A percentile compares a stretch with the other conserved stretches of the same genome.
Evolutionary conservation across 1,140 invertebrate genomes (phyloP).

Genomic region (Drosophila pseudoobscura): DNA sequence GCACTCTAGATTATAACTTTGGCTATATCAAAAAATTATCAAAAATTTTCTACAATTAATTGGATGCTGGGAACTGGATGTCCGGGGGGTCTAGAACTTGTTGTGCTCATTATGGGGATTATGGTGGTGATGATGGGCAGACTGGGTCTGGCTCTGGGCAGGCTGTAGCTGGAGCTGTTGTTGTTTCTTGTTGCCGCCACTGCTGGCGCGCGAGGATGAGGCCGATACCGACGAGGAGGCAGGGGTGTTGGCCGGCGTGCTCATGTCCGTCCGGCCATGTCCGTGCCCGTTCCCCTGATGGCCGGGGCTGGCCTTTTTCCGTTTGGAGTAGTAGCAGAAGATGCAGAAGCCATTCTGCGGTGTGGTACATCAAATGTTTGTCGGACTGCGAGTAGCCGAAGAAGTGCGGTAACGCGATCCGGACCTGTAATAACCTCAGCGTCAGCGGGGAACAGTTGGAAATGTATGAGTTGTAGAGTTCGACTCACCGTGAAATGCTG

Average conservation of each 20-base stretch:
- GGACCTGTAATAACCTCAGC: conserved; percentile 44
- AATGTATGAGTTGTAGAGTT: not conserved
- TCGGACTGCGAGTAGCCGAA: conserved; percentile 77
- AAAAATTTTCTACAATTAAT: conserved; percentile 52
- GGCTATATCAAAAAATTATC: conserved; percentile 67
- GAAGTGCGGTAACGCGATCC: conserved; percentile 77
- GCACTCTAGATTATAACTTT: conserved; percentile 50
- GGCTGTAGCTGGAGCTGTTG: conserved; percentile 29
- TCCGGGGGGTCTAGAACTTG: conserved; percentile 40
- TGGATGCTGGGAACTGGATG: not conserved
- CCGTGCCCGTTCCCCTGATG: not conserved
- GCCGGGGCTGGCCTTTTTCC: conserved; percentile 43
- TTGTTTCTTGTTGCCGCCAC: conserved; percentile 48
- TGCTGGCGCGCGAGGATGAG: conserved; percentile 64
- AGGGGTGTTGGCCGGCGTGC: conserved; percentile 57
- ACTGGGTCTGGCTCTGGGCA: conserved; percentile 5
- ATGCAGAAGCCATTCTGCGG: conserved; percentile 83
- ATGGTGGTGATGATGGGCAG: conserved; percentile 16
- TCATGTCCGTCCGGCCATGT: conserved; percentile 25
- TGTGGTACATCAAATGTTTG: conserved; percentile 83
- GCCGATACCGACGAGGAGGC: conserved; percentile 63
- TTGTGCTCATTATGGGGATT: conserved; percentile 17
- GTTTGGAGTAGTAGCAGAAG: conserved; percentile 80
- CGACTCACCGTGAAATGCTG: conserved; percentile 71
- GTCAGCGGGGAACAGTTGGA: not conserved